A percentile compares a stretch with the other conserved stretches of the same genome.
Evolutionary conservation across 1,140 invertebrate species (phyloP).

Genomic region (Drosophila mayri): DNA sequence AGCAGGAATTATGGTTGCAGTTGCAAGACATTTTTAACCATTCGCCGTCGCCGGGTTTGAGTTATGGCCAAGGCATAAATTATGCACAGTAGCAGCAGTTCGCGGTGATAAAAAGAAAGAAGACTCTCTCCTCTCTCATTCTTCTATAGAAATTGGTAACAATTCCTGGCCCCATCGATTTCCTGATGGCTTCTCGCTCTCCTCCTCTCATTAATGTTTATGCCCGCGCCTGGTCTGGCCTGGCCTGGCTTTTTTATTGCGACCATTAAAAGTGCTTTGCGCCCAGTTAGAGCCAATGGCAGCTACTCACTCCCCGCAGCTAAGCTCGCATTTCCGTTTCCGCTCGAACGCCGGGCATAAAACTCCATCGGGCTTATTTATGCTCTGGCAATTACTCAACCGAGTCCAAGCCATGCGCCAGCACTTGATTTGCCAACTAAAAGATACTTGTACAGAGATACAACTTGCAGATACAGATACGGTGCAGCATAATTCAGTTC

Average conservation of each 20-base stretch:
- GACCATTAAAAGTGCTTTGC: slow-evolving; percentile 33
- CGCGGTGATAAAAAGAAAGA: slow-evolving; percentile 3
- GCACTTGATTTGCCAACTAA: slow-evolving; percentile 44
- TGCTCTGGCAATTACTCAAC: slow-evolving; percentile 43
- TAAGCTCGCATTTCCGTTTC: slow-evolving; percentile 55
- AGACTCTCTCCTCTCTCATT: background rate
- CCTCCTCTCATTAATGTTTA: slow-evolving; percentile 33
- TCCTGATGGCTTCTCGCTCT: background rate
- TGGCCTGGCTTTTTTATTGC: slow-evolving; percentile 26
- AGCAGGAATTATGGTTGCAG: slow-evolving; percentile 49
- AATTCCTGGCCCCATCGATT: slow-evolving; percentile 21
- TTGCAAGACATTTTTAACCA: slow-evolving; percentile 53
- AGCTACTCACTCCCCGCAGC: slow-evolving; percentile 2
- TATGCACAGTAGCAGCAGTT: slow-evolving; percentile 32
- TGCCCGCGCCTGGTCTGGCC: background rate
- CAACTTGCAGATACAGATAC: slow-evolving; percentile 26
- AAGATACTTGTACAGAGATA: slow-evolving; percentile 28
- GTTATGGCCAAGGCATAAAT: slow-evolving; percentile 46
- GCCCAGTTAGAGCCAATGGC: slow-evolving; percentile 10
- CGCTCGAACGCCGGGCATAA: slow-evolving; percentile 41
- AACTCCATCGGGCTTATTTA: slow-evolving; percentile 43
- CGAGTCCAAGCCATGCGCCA: slow-evolving; percentile 29
- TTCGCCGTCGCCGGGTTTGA: slow-evolving; percentile 31
- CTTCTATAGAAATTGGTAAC: background rate
- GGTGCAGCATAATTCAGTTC: slow-evolving; percentile 33